Conservation (phyloP, 1,140 invertebrate genomes). For the Parasteatoda tepidariorum region DNA sequence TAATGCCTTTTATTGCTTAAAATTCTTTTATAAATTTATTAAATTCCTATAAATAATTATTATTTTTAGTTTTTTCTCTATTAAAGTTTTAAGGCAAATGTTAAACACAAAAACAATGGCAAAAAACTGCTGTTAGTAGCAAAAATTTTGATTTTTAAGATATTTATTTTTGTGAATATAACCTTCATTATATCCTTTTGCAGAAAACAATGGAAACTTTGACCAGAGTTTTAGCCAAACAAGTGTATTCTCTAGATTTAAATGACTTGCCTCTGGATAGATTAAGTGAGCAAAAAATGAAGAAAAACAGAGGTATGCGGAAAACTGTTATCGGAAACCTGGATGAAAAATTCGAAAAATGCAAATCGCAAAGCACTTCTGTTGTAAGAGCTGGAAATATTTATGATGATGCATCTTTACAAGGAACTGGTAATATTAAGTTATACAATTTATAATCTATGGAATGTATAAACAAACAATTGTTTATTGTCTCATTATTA, state of each 20-base stretch:
- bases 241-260: conserved; percentile 93
- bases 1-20: too few species aligned
- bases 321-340: conserved; percentile 22
- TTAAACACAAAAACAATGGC: too few species aligned
- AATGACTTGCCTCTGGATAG: conserved; percentile 88
- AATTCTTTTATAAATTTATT: too few species aligned
- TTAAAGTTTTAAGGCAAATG: too few species aligned
- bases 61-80: too few species aligned
- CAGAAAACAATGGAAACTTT: conserved; percentile 97
- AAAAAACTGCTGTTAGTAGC: too few species aligned
- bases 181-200: background rate
- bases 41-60: too few species aligned
- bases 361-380: conserved; percentile 30
- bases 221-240: conserved; percentile 89
- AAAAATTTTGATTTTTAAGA: too few species aligned
- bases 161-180: too few species aligned
- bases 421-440: conserved; percentile 15
- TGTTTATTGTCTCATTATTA: too few species aligned
- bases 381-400: conserved; percentile 21
- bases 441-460: too few species aligned
- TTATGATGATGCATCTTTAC: conserved; percentile 44
- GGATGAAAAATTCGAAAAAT: conserved; percentile 53
- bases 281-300: conserved; percentile 84
- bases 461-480: too few species aligned
- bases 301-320: conserved; percentile 72